Base-by-base conservation (phyloP, 2,888 invertebrate genomes). In the Tenodera sinensis region DNA sequence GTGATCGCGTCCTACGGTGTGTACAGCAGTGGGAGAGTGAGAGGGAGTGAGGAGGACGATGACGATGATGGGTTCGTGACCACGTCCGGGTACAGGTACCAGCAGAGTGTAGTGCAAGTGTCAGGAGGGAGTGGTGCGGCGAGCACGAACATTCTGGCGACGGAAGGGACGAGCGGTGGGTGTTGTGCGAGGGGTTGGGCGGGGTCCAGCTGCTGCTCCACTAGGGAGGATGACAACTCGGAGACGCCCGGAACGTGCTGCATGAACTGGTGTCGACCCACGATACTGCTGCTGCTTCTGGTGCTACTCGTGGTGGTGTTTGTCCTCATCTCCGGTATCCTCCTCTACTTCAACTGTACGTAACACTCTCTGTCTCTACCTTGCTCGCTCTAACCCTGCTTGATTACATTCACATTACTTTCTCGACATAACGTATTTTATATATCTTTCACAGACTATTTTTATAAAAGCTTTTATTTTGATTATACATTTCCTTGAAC, bases 281-380 rank as follows among this genome's bases (percentile, higher is more conserved):
- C 95, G 1, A 94, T 95, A 90, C 93, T 95, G 83, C 93, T 95
- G 87, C 93, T 95, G 71, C 93, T 95, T 71, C 93, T 95, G 90
- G 94, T 95, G 87, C 93, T 95, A 85, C 93, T 95, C 90, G 94
- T 95, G 90, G 94, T 95, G 90, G 93, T 95, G 90, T 95, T 95
- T 92, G 94, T 95, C 42, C 93, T 95, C 92, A 94, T 95, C 90
- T 95, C 95, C 91, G 95, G 95, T 88, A 94, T 95, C 89, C 93
- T 95, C 84, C 94, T 95, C 89, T 95, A 95, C 92, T 94, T 94
- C 91, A 95, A 95, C 92, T 95, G 95, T 95, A 93, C 94, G 95
- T 95, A 92, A 71, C 54, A 71, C 25, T 71, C 25, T 71, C 25
- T 71, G 20, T 71, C 54, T 20, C 3, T 71, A 20, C 25, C 54